A percentile compares a stretch with the other conserved stretches of the same genome.
These are phyloP conservation scores for Pygocentrus nattereri DNA, from an alignment of 2,797 vertebrate species.

Conservation along the genomic window DNA sequence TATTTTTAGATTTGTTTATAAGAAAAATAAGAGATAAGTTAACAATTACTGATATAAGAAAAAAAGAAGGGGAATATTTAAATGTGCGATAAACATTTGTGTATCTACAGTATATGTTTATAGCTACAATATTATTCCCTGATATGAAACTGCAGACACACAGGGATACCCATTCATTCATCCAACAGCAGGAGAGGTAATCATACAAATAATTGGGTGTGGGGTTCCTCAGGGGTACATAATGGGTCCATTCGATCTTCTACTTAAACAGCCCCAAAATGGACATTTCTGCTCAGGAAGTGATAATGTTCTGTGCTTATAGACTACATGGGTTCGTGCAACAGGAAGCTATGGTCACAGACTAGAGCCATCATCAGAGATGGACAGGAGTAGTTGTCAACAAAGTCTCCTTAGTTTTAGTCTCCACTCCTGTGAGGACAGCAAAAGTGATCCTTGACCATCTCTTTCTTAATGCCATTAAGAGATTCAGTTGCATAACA, in stretches of 20 bases:
- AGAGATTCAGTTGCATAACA: constrained; percentile 4
- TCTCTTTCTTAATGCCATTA: constrained; percentile 26
- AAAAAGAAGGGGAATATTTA: constrained; percentile 44
- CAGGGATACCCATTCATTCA: constrained; percentile 50
- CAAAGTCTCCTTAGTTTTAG: constrained; percentile 17
- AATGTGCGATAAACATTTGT: constrained; percentile 51
- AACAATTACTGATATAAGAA: constrained; percentile 52
- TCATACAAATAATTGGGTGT: constrained; percentile 45
- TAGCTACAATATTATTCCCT: constrained; percentile 61
- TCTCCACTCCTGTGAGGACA: constrained; percentile 8
- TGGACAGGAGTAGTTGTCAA: constrained; percentile 14
- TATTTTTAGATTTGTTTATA: constrained; percentile 38
- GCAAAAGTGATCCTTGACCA: constrained; percentile 28
- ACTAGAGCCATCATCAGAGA: constrained; percentile 34
- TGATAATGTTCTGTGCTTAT: constrained; percentile 54
- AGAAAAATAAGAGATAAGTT: constrained; percentile 46
- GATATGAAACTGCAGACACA: constrained; percentile 56
- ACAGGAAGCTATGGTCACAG: constrained; percentile 22
- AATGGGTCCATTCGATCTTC: constrained; percentile 41
- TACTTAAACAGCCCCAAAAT: constrained; percentile 30
- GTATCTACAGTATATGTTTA: constrained; percentile 58
- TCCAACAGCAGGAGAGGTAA: constrained; percentile 38
- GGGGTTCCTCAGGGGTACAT: constrained; percentile 39
- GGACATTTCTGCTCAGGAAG: constrained; percentile 46
- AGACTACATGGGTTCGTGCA: constrained; percentile 47